Evolutionary conservation across 2,888 invertebrate genomes (phyloP), one percentile per base, ranked within the genome.

Genomic region (Rotaria socialis): DNA sequence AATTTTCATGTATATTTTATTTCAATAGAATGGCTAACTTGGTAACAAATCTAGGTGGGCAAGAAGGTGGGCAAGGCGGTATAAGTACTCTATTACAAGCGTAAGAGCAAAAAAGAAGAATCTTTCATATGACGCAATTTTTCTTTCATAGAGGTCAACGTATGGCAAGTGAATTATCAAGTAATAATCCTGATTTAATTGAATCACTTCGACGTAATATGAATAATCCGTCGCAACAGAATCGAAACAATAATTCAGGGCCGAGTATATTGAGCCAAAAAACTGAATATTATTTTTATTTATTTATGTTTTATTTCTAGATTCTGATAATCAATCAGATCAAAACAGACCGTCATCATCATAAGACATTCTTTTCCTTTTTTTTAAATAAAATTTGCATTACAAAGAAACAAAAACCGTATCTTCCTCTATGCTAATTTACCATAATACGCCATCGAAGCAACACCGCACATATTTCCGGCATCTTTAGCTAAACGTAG

Each of bases 391-490:
- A 67, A 67, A 67, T 67, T 4, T 41, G 35, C 19, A 41, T 67
- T 35, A 16, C 35, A 35, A 67, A 27, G 19, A 19, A 35, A 19
- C 35, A 67, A 67, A 14, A 7, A 35, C 7, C 35, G 14, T 19
- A 19, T 19, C 24, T 7, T 47, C 10, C 14, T 50, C 50, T 47
- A 80, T 24, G 47, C 11, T 47, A 47, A n/a, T 80, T 80, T 80
- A 1, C 80, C 80, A 47, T 80, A 47, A 43, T 47, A 80, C 24
- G 80, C 47, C 80, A 80, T 80, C 0, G 47, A 47, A 4, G 80
- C 47, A 47, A 80, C n/a, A 19, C 80, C 80, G n/a, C 80, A 80
- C 80, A 80, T 80, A n/a, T 80, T 80, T 2, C 47, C 80, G 24
- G 80, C 6, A 80, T 80, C 80, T 80, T 80, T 80, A 10, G 47